A percentile compares a stretch with the other conserved stretches of the same genome.
phyloP scores from a whole-genome alignment of 2,113 vertebrate genomes.

The Lathamus discolor region DNA sequence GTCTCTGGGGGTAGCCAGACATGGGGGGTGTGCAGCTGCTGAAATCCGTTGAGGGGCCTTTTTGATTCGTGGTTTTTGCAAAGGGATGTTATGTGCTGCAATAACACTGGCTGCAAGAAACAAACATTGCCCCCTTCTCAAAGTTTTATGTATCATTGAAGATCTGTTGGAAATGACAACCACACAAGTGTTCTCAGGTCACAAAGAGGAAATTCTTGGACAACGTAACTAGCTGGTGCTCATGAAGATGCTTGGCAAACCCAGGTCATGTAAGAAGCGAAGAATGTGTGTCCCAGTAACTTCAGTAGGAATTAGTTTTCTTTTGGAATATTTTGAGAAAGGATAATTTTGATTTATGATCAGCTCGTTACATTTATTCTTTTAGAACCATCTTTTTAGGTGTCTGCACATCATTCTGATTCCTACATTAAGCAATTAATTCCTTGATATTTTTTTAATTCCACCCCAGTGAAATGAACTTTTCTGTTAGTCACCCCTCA shows the following conservation, averaged over 20 bases:
- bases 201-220: not conserved
- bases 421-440: not conserved
- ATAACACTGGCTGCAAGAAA: not conserved
- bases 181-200: not conserved
- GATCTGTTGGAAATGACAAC: not conserved
- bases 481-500: not conserved
- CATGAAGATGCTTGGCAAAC: not conserved
- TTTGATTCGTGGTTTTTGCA: not conserved
- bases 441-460: not conserved
- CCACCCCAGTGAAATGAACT: not conserved
- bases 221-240: rapidly evolving
- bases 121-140: not conserved
- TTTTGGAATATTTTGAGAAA: not conserved
- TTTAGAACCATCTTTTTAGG: not conserved
- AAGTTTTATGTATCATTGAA: not conserved
- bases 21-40: not conserved
- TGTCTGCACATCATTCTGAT: not conserved
- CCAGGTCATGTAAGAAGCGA: not conserved
- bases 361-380: not conserved
- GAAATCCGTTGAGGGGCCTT: not conserved
- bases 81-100: not conserved
- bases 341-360: not conserved
- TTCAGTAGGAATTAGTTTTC: not conserved
- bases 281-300: not conserved
- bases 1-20: not conserved